Percentiles rank a stretch among this genome's conserved stretches.
Conservation (phyloP, 2,888 invertebrate genomes). For the Mesorhabditis belari region DNA sequence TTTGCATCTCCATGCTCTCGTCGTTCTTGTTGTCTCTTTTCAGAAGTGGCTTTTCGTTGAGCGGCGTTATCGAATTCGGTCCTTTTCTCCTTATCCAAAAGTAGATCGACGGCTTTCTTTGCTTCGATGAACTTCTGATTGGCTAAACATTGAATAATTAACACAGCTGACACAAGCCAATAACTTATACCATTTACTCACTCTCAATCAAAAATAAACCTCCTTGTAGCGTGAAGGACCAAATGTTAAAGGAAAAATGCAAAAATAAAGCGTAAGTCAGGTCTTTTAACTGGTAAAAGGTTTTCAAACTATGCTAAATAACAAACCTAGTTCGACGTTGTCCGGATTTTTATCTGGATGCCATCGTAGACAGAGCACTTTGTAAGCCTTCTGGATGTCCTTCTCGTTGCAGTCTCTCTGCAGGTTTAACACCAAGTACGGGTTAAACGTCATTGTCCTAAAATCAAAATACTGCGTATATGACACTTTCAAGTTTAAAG, state of each 20-base stretch:
- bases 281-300: too few species aligned
- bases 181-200: too few species aligned
- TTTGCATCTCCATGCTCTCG: slow-evolving; percentile 24
- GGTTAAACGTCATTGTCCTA: slow-evolving; percentile 11
- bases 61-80: slow-evolving; percentile 8
- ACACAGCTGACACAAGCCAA: not conserved
- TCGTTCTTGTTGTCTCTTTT: slow-evolving; percentile 7
- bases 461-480: too few species aligned
- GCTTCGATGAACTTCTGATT: slow-evolving; percentile 24
- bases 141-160: slow-evolving; percentile 7
- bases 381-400: slow-evolving; percentile 34
- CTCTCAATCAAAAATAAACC: too few species aligned
- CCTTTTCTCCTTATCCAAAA: slow-evolving; percentile 26
- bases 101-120: slow-evolving; percentile 30
- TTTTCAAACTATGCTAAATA: too few species aligned
- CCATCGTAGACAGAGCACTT: slow-evolving; percentile 33
- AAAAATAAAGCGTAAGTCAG: too few species aligned
- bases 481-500: too few species aligned
- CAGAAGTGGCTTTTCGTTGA: slow-evolving; percentile 11
- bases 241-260: too few species aligned
- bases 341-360: slow-evolving; percentile 38
- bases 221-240: too few species aligned
- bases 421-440: slow-evolving; percentile 27
- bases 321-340: slow-evolving; percentile 26
- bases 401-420: slow-evolving; percentile 26